Conservation (phyloP, 2,888 invertebrate genomes). For the Polyommatus iphigenia region DNA sequence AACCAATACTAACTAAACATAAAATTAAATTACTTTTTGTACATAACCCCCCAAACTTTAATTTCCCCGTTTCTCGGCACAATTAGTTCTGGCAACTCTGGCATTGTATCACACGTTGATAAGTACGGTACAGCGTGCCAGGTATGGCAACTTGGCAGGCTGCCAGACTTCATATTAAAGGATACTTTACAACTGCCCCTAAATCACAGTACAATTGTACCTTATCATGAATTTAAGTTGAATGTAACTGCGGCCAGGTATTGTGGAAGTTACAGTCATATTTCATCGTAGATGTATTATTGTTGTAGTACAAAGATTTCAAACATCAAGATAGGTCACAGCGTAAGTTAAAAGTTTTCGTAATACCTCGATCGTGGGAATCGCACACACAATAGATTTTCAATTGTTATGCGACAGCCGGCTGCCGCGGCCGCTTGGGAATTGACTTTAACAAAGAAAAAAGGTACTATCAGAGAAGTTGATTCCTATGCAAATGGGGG, state of each 20-base stretch:
- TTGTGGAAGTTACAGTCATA: not conserved
- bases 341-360: no score
- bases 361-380: no score
- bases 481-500: no score
- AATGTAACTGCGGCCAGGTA: constrained; percentile 19
- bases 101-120: constrained; percentile 44
- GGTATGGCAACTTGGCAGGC: constrained; percentile 42
- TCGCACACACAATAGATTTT: no score
- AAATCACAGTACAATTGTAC: constrained; percentile 40
- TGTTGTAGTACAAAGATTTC: not conserved
- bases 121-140: constrained; percentile 39
- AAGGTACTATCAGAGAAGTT: no score
- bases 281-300: not conserved
- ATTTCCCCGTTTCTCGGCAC: constrained; percentile 33
- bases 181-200: constrained; percentile 44
- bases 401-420: no score
- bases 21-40: not conserved
- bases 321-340: not conserved
- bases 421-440: no score
- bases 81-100: constrained; percentile 26
- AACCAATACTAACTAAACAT: no score
- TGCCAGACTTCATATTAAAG: constrained; percentile 46
- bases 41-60: not conserved
- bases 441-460: no score
- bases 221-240: constrained; percentile 21